Conservation (phyloP, 1,140 invertebrate species). For the Saccostrea cuccullata region DNA sequence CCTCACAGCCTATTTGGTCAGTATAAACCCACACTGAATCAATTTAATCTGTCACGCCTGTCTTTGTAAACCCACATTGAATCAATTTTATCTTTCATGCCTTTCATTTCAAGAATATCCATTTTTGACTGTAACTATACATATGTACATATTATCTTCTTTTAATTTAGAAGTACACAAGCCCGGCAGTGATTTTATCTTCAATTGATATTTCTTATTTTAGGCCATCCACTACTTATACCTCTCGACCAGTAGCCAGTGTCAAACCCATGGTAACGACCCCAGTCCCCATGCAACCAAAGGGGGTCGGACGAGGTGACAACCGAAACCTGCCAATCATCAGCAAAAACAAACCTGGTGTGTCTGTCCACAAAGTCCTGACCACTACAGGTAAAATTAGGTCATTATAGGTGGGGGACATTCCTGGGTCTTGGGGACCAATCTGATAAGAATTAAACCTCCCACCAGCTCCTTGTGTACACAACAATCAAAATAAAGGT, state of each 20-base stretch:
- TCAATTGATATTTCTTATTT: neutral
- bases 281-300: conserved; percentile 73
- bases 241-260: conserved; percentile 79
- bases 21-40: neutral
- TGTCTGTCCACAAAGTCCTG: conserved; percentile 96
- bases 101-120: too few relatives aligned
- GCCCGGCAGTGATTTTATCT: too few relatives aligned
- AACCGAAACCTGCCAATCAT: conserved; percentile 50
- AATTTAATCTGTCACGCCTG: neutral
- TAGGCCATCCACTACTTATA: conserved; percentile 12
- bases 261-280: conserved; percentile 82
- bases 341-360: conserved; percentile 84
- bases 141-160: too few relatives aligned
- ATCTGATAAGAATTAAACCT: too few relatives aligned
- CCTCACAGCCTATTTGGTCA: neutral
- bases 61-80: neutral
- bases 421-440: too few relatives aligned
- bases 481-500: too few relatives aligned
- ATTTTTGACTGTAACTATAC: too few relatives aligned
- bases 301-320: conserved; percentile 55
- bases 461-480: too few relatives aligned
- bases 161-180: too few relatives aligned
- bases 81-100: too few relatives aligned
- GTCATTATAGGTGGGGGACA: too few relatives aligned
- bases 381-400: conserved; percentile 90